Percentiles rank a stretch among this genome's conserved stretches.
Evolutionary conservation across 2,888 invertebrate genomes (phyloP).

Genomic region (Caenorhabditis zanzibari): DNA sequence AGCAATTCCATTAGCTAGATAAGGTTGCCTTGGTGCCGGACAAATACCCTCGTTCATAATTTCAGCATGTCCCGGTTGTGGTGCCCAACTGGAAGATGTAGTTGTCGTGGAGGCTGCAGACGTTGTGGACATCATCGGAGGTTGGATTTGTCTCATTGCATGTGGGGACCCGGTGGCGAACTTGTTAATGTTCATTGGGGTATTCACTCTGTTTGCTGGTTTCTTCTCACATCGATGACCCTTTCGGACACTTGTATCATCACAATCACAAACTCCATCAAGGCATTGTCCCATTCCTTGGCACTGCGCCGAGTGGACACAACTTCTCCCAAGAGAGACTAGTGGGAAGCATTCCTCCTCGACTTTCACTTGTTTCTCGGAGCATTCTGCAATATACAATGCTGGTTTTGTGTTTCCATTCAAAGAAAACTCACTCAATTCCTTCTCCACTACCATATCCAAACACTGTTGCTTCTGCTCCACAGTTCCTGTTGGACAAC

Average conservation of each 20-base stretch:
- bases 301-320: slow-evolving; percentile 71
- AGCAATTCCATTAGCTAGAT: slow-evolving; percentile 67
- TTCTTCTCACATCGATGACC: slow-evolving; percentile 68
- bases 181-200: slow-evolving; percentile 40
- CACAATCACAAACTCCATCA: slow-evolving; percentile 74
- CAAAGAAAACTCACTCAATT: slow-evolving; percentile 35
- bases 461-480: slow-evolving; percentile 71
- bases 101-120: slow-evolving; percentile 50
- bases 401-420: too few relatives aligned
- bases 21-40: slow-evolving; percentile 66
- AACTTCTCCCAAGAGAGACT: slow-evolving; percentile 70
- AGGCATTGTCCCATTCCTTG: slow-evolving; percentile 67
- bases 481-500: slow-evolving; percentile 66
- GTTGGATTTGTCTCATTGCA: slow-evolving; percentile 55
- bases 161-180: slow-evolving; percentile 29
- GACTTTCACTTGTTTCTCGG: slow-evolving; percentile 69
- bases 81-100: slow-evolving; percentile 19
- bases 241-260: slow-evolving; percentile 59
- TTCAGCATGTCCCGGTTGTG: slow-evolving; percentile 49
- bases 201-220: not conserved
- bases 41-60: slow-evolving; percentile 68
- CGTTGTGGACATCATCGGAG: slow-evolving; percentile 54
- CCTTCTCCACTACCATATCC: slow-evolving; percentile 41
- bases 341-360: slow-evolving; percentile 72
- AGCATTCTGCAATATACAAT: slow-evolving; percentile 58